phyloP scores from a whole-genome alignment of 2,888 invertebrate species.

The Eristalis pertinax region DNA sequence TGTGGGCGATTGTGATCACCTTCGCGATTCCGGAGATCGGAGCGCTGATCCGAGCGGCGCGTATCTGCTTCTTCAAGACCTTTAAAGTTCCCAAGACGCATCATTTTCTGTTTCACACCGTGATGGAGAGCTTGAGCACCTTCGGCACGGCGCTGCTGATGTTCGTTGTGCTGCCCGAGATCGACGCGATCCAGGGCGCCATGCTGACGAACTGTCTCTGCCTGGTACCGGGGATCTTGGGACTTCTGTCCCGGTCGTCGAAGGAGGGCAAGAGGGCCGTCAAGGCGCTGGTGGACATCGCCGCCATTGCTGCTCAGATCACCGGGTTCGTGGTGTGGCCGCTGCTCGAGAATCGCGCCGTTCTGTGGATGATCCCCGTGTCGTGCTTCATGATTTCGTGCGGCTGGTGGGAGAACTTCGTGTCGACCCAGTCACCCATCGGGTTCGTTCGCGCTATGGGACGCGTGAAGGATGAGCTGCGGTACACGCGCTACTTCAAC shows the following conservation, averaged over 20 bases:
- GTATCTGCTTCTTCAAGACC: conserved; percentile 95
- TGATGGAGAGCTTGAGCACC: conserved; percentile 94
- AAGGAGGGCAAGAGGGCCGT: conserved; percentile 90
- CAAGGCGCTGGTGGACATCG: conserved; percentile 91
- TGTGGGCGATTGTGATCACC: conserved; percentile 94
- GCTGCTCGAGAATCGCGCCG: conserved; percentile 88
- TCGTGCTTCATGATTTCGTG: conserved; percentile 93
- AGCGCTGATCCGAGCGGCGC: conserved; percentile 90
- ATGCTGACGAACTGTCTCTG: conserved; percentile 98
- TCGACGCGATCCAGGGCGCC: conserved; percentile 96
- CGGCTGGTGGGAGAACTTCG: conserved; percentile 99
- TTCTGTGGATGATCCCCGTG: conserved; percentile 93
- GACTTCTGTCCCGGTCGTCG: conserved; percentile 90
- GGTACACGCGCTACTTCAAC: conserved; percentile 91
- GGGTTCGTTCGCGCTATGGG: conserved; percentile 87
- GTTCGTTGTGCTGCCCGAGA: conserved; percentile 93
- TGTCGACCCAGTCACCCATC: conserved; percentile 92
- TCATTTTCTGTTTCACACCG: conserved; percentile 84
- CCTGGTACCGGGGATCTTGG: conserved; percentile 89
- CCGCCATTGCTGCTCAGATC: conserved; percentile 93
- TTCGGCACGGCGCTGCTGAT: conserved; percentile 93
- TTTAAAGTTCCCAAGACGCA: conserved; percentile 86
- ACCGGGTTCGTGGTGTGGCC: conserved; percentile 97
- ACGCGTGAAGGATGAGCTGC: conserved; percentile 90
- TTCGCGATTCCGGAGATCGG: conserved; percentile 95